These are phyloP conservation scores for Cyprinus carpio DNA, from an alignment of 2,113 vertebrate species.

Conservation along the genomic window DNA sequence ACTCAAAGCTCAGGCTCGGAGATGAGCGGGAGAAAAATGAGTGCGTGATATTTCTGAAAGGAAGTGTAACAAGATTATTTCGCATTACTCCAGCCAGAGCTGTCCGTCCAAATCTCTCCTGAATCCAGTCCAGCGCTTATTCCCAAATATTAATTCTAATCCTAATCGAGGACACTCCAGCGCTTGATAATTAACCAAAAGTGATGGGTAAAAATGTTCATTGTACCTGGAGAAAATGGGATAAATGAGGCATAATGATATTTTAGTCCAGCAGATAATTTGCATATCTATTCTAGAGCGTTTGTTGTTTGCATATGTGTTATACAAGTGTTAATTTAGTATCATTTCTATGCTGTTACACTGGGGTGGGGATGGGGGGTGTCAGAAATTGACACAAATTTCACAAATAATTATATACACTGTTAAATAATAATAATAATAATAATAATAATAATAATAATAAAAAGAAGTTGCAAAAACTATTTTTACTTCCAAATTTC, in stretches of 20 bases:
- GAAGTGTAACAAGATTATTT: conserved; percentile 22
- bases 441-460: too few relatives aligned
- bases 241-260: background rate
- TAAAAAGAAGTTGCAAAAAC: too few relatives aligned
- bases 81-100: background rate
- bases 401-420: too few relatives aligned
- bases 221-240: background rate
- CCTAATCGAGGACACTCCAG: background rate
- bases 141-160: conserved; percentile 17
- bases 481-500: too few relatives aligned
- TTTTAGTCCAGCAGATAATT: too few relatives aligned
- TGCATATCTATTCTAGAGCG: background rate
- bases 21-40: conserved; percentile 21
- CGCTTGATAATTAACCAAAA: background rate
- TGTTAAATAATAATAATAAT: too few relatives aligned
- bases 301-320: background rate
- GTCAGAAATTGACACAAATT: too few relatives aligned
- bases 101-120: background rate
- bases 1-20: background rate
- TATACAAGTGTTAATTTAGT: background rate
- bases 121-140: conserved; percentile 5
- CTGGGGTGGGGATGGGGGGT: too few relatives aligned
- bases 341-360: too few relatives aligned
- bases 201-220: background rate
- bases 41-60: background rate